These are phyloP conservation scores for Caenorhabditis uteleia DNA, from an alignment of 2,888 invertebrate species.

Conservation along the genomic window DNA sequence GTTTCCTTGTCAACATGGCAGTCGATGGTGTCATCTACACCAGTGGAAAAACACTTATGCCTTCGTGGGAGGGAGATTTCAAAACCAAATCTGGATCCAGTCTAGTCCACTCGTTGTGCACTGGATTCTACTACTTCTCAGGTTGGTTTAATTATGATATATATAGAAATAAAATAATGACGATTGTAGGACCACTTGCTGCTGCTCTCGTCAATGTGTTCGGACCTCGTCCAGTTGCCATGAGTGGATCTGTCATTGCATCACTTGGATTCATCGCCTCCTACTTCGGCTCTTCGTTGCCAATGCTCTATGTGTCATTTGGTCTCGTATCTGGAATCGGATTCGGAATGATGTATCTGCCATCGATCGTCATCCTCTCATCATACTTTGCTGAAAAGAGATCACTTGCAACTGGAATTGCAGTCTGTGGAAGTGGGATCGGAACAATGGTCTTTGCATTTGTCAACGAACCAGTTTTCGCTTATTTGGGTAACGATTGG, in stretches of 20 bases:
- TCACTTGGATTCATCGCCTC: constrained; percentile 81
- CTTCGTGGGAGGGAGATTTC: constrained; percentile 76
- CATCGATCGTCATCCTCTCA: constrained; percentile 95
- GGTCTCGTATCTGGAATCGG: constrained; percentile 88
- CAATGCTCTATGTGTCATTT: constrained; percentile 83
- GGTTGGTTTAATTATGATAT: constrained; percentile 75
- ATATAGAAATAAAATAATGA: not conserved
- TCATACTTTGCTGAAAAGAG: constrained; percentile 93
- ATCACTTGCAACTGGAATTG: constrained; percentile 90
- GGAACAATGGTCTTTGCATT: constrained; percentile 90
- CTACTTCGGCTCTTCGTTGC: constrained; percentile 77
- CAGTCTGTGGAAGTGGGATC: constrained; percentile 92
- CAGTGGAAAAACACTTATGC: constrained; percentile 70
- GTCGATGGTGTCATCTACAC: constrained; percentile 81
- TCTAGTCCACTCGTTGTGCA: constrained; percentile 90
- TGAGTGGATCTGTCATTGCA: constrained; percentile 81
- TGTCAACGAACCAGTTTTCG: constrained; percentile 54
- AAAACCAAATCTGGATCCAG: constrained; percentile 85
- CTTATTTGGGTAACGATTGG: constrained; percentile 76
- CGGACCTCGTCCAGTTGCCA: constrained; percentile 88
- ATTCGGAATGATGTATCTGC: constrained; percentile 93
- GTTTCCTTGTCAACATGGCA: constrained; percentile 95
- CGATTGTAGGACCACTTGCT: constrained; percentile 85
- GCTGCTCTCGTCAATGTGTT: constrained; percentile 92
- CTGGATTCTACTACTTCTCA: constrained; percentile 91